These are phyloP conservation scores for Oenanthe melanoleuca DNA, from an alignment of 2,113 vertebrate genomes.

Conservation along the genomic window DNA sequence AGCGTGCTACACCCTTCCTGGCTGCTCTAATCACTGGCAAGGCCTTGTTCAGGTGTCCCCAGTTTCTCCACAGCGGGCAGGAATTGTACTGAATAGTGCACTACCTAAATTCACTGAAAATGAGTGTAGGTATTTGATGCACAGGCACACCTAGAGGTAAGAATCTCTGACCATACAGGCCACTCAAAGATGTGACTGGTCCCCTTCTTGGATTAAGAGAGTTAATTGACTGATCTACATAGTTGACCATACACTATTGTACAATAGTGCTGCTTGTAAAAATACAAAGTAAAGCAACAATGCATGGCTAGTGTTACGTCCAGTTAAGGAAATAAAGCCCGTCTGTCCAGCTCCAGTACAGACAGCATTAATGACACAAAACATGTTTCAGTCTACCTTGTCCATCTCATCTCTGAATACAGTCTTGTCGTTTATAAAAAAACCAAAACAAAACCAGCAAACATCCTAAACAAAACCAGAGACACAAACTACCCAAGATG, in stretches of 20 bases:
- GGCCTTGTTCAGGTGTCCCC: neutral
- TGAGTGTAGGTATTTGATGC: neutral
- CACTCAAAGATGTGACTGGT: neutral
- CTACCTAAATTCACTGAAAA: neutral
- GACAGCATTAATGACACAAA: neutral
- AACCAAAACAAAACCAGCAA: neutral
- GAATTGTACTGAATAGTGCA: fast-evolving
- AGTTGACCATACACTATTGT: neutral
- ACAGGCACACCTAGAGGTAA: neutral
- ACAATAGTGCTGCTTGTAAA: neutral
- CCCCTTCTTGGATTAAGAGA: neutral
- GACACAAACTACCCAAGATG: fast-evolving
- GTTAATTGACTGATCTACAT: neutral
- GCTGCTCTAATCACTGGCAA: neutral
- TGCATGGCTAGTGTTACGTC: neutral
- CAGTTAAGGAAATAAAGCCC: neutral
- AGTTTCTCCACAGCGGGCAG: neutral
- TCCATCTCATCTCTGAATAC: neutral
- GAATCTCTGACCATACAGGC: neutral
- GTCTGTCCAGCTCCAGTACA: neutral
- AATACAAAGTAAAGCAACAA: neutral
- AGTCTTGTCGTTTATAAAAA: neutral
- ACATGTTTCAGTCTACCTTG: neutral
- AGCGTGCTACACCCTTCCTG: neutral
- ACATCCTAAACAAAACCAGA: neutral